Evolutionary conservation across 2,797 vertebrate genomes (phyloP), one percentile per base, ranked within the genome.

Genomic region (Trachurus trachurus): DNA sequence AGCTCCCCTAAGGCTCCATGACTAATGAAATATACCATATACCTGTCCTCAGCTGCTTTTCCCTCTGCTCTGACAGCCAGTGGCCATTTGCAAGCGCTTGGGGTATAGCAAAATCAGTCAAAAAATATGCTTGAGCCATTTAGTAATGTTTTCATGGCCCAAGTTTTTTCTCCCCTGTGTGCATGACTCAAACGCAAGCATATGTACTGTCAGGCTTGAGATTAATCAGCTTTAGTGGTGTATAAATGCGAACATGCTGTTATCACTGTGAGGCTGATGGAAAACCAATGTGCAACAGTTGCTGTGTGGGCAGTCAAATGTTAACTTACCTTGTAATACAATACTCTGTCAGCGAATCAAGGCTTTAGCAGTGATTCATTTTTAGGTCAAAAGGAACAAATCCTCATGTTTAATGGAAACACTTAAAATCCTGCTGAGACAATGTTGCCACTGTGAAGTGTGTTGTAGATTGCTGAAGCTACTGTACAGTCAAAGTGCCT

Each of bases 1-100:
- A 94, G 93, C 89, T 94, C 84, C 88, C 85, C 57, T 67, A 87
- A 93, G 89, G 90, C 89, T 89, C 87, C 80, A 59, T 91, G 87
- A 89, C 88, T 89, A 94, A 94, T 93, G 82, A 93, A 93, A 92
- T 92, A 87, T 88, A 88, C 81, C 81, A 80, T 87, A 91, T 93
- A 92, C 92, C 92, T 93, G 90, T 92, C 87, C 88, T 91, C 89
- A 84, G 87, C 80, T 85, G 80, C 76, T 85, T 87, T 81, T 74
- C 31, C 74, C 76, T 66, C 57, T 66, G 59, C 83, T 86, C 71
- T 74, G 73, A 87, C 78, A 85, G 84, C 78, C 75, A 74, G 37
- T 80, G 72, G 85, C 88, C 83, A 82, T 86, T 83, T 90, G 77
- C 75, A 85, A 86, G 66, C 58, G 76, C 77, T 86, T 53, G 34